Conservation (phyloP, 1,140 invertebrate genomes). For the Drosophila sturtevanti region DNA sequence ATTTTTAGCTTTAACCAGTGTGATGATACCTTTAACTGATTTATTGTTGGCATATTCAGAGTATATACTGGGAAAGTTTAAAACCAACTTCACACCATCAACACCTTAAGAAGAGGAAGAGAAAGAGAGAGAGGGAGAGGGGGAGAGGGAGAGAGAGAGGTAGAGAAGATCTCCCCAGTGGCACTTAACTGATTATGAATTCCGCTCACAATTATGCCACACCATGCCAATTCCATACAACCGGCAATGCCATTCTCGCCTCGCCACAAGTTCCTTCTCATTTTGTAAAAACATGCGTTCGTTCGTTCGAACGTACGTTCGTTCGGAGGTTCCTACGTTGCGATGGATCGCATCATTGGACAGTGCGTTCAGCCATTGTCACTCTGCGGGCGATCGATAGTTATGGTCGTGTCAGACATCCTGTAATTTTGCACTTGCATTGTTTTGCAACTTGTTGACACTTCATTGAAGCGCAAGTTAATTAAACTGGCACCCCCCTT, state of each 20-base stretch:
- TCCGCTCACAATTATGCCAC: slow-evolving; percentile 56
- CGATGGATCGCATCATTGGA: too few relatives aligned
- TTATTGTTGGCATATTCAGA: slow-evolving; percentile 63
- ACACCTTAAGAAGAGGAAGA: not conserved
- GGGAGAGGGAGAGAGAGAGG: not conserved
- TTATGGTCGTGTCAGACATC: slow-evolving; percentile 77
- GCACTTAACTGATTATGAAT: slow-evolving; percentile 59
- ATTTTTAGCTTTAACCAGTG: slow-evolving; percentile 51
- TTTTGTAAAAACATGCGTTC: too few relatives aligned
- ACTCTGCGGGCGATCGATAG: slow-evolving; percentile 68
- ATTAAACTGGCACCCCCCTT: too few relatives aligned
- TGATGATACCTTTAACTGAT: slow-evolving; percentile 46
- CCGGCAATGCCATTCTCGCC: slow-evolving; percentile 53
- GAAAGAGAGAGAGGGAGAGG: not conserved
- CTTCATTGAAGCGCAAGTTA: slow-evolving; percentile 82
- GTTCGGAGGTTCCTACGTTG: not conserved
- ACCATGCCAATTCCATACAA: slow-evolving; percentile 56
- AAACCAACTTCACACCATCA: slow-evolving; percentile 54
- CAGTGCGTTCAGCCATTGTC: slow-evolving; percentile 19
- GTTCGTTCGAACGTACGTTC: too few relatives aligned
- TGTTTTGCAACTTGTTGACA: slow-evolving; percentile 76
- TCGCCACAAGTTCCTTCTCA: not conserved
- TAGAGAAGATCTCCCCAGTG: slow-evolving; percentile 25
- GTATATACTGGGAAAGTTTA: slow-evolving; percentile 50
- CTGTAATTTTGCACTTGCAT: slow-evolving; percentile 68